Evolutionary conservation across 35 echinoderm and acorn worm genomes (phyloP), one percentile per base, ranked within the genome.

Genomic region (Eucidaris tribuloides): DNA sequence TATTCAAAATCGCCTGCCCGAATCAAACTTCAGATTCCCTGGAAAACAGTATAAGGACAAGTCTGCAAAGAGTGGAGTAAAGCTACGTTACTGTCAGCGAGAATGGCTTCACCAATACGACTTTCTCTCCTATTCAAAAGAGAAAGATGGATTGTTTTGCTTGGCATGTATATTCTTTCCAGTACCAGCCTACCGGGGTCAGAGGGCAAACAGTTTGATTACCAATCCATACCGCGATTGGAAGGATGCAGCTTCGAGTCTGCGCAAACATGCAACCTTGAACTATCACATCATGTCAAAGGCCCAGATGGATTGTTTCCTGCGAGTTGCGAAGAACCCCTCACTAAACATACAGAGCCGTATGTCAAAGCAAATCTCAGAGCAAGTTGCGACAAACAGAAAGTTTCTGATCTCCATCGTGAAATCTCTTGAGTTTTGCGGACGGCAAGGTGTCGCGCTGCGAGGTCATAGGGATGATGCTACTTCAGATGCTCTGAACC

Each of bases 391-490:
- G 28, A 77, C 20, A 36, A 92, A 92, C 28, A 62, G 77, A 22
- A 24, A 81, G 37, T 62, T 87, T 20, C 46, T 92, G 14, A 68
- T 56, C 23, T 87, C 84, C 22, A 82, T 92, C 19, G 37, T 87
- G 14, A 82, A 82, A 33, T 82, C 58, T 5, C 31, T 87, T 20
- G 77, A 87, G 36, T 71, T 48, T 29, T 92, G 77, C 82, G 90
- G 57, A 17, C 60, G 77, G 44, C 90, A 87, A 58, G 90, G 90
- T 22, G 82, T 81, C 1, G 76, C 76, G 22, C 78, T 87, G 22
- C 13, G 83, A 29, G 84, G 84, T 6, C 90, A 92, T 37, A 79
- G 83, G 34, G 90, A 87, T 82, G 90, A 92, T 60, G 38, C 44
- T 20, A 38, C 61, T 7, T 49, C 61, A 0, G 14, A 37, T 4